Evolutionary conservation across 2,113 vertebrate species (phyloP), one percentile per base, ranked within the genome.

Genomic region (Sceloporus tristichus): DNA sequence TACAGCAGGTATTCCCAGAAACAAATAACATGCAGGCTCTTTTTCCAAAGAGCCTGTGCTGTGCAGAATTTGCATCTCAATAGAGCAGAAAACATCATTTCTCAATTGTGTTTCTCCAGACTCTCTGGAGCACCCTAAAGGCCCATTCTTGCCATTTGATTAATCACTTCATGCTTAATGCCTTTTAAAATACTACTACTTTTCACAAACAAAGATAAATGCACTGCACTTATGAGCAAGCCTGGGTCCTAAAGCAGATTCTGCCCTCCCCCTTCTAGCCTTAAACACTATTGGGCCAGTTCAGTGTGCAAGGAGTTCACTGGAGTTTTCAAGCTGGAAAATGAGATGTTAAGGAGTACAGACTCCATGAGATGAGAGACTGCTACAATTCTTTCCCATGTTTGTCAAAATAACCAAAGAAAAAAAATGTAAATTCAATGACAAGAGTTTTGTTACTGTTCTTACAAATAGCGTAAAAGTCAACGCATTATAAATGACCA

Each of bases 51-150:
- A 73, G 81, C 85, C 80, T 89, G 88, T 84, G 85, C 77, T 56
- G 74, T 40, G 79, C 62, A 54, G 42, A 62, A 95, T 95, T 96
- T 96, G 91, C 94, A 94, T 96, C 92, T 96, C 91, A 96, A 91
- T 95, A 87, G 91, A 85, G 85, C 34, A 68, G 87, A 93, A 94
- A 91, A 87, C 92, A 85, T 73, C 54, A 38, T 91, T 94, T 91
- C 92, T 92, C 91, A 85, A 80, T 87, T 83, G 66, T 62, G 88
- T 82, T 92, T 92, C 93, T 87, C 79, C 93, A 95, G 89, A 84
- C 85, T 88, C 89, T 90, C 89, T 70, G 68, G 85, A 93, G 89
- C 86, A 93, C 82, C 75, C 87, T 70, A 84, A 88, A 88, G 81
- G 87, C 87, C 87, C 92, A 91, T 91, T 94, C 87, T 90, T 94